Base-by-base conservation (phyloP, 30 jellyfish, hydroid and myxozoan species). In the Rhopilema esculentum region DNA sequence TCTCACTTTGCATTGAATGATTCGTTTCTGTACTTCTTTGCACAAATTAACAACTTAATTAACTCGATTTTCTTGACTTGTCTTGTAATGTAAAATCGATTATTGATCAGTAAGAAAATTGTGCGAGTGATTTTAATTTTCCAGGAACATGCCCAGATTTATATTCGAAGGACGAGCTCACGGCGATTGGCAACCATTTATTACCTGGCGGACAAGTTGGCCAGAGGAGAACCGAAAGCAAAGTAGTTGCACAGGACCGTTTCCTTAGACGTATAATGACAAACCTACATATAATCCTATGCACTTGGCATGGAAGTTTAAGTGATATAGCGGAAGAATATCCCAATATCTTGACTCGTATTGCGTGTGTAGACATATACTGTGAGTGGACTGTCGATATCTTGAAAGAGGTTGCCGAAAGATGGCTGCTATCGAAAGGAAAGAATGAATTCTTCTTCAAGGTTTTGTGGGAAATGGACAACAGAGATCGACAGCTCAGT, bases 131-230 rank as follows among this genome's bases (percentile, higher is more conserved):
- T 40, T 40, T 40, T 72, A 2, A 21, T 80, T 62, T 72, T 84
- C 20, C 49, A 91, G 97, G 97, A 16, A 65, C 74, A 30, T 91
- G 93, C 66, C 97, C 97, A 15, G 97, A 89, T 19, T 61, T 91
- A 17, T 91, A 84, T 89, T 29, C 92, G 17, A 52, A 83, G 25
- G 88, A 85, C 1, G 97, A 91, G 27, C 70, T 77, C 24, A 26
- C 32, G 26, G 86, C 88, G 72, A 80, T 91, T 27, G 76, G 89
- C 50, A 69, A 65, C 19, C 91, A 91, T 22, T 50, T 84, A 40
- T 72, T 91, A 61, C 97, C 97, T 15, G 96, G 97, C 0, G 95
- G 97, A 2, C 92, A 63, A 30, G 76, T 69, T 31, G 88, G 83
- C 16, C 82, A 73, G 26, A 83, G 93, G 57, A 79, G 90, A 79